phyloP scores from a whole-genome alignment of 2,113 vertebrate species.

The Phodopus roborovskii region DNA sequence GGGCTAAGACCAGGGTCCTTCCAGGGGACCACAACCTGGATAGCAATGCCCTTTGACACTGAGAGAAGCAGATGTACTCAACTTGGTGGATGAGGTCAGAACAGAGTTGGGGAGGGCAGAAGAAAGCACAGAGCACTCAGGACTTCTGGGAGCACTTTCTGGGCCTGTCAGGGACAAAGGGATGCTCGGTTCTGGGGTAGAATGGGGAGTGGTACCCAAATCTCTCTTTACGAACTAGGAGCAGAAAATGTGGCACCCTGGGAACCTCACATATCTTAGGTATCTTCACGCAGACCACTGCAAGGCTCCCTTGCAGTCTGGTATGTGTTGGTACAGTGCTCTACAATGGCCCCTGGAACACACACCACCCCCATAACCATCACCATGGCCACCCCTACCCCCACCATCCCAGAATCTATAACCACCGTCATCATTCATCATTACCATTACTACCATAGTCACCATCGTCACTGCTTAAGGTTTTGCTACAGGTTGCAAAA shows the following conservation, averaged over 20 bases:
- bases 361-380: background rate
- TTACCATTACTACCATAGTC: background rate
- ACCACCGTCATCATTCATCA: background rate
- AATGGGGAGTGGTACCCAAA: background rate
- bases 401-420: background rate
- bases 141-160: background rate
- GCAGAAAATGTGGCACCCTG: background rate
- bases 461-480: background rate
- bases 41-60: background rate
- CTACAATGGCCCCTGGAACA: background rate
- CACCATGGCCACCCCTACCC: background rate
- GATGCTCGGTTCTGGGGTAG: background rate
- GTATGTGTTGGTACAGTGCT: background rate
- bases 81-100: background rate
- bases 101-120: background rate
- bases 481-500: background rate
- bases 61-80: background rate
- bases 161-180: background rate
- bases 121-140: background rate
- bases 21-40: background rate
- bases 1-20: no score
- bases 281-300: background rate
- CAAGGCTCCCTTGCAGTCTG: background rate
- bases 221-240: background rate
- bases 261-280: background rate